phyloP scores from a whole-genome alignment of 2,113 vertebrate genomes.

The Gavialis gangeticus region DNA sequence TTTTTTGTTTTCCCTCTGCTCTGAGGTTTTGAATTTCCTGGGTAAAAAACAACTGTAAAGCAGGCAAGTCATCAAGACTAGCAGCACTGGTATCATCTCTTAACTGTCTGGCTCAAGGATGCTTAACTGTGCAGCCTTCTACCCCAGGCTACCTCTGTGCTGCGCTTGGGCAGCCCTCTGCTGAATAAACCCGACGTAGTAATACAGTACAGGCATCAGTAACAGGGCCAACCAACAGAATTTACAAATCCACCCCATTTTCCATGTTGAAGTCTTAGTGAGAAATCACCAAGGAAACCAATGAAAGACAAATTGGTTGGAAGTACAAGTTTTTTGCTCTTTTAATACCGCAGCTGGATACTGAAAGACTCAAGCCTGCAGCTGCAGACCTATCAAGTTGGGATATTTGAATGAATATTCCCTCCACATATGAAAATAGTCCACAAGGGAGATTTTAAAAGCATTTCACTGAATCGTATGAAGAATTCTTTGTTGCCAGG shows the following conservation, averaged over 20 bases:
- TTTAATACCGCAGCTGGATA: not conserved
- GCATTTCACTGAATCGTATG: not conserved
- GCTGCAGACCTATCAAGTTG: not conserved
- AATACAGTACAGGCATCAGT: not conserved
- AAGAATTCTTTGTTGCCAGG: not conserved
- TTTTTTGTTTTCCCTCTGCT: not conserved
- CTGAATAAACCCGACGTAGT: not conserved
- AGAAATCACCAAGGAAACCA: not conserved
- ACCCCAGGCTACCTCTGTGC: not conserved
- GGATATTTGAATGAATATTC: not conserved
- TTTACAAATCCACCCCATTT: not conserved
- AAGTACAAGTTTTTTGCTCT: not conserved
- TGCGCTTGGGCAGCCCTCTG: not conserved
- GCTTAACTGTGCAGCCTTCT: not conserved
- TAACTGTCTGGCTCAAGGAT: not conserved
- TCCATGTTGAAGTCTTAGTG: not conserved
- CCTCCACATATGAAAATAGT: not conserved
- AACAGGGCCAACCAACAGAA: not conserved
- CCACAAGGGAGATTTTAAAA: not conserved
- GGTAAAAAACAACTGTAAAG: accelerated
- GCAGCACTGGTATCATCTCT: not conserved
- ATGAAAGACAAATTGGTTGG: not conserved
- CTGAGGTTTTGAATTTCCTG: not conserved
- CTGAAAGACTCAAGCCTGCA: not conserved
- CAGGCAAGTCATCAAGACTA: not conserved